These are phyloP conservation scores for Notechis scutatus DNA, from an alignment of 2,113 vertebrate genomes.

Conservation along the genomic window DNA sequence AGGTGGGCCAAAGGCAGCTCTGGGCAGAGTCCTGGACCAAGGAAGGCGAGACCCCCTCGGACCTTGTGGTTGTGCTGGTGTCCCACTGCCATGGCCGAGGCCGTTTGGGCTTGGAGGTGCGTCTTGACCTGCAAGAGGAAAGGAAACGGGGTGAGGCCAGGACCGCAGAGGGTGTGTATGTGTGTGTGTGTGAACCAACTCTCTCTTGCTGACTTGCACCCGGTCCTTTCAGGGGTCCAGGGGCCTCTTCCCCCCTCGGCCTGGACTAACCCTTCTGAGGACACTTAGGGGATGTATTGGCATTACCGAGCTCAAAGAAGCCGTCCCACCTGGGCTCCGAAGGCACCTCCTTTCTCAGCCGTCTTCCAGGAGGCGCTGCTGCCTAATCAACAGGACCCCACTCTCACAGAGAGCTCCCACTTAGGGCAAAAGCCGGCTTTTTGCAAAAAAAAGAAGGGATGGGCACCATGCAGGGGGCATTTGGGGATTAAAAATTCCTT, in stretches of 20 bases:
- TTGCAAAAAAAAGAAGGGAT: background rate
- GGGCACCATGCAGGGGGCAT: background rate
- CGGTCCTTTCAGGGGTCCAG: background rate
- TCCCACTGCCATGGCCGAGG: slow-evolving; percentile 79
- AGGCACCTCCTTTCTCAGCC: no score
- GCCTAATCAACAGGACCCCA: background rate
- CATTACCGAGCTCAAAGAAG: background rate
- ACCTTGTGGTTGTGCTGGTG: slow-evolving; percentile 94
- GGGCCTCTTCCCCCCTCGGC: background rate
- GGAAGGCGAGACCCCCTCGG: background rate
- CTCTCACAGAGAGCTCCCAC: background rate
- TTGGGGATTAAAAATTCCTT: background rate
- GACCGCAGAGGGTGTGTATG: no score
- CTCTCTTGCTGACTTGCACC: background rate
- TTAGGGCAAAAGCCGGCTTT: background rate
- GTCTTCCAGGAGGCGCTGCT: background rate
- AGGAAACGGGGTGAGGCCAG: no score
- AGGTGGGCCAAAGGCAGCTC: background rate
- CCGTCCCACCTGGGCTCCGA: no score
- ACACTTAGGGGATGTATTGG: accelerated
- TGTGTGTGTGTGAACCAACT: background rate
- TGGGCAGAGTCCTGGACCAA: background rate
- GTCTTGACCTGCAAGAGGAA: slow-evolving; percentile 82
- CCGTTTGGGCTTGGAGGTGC: slow-evolving; percentile 86
- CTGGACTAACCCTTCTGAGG: accelerated